Conservation (phyloP, 2,113 vertebrate species). For the Poeciliopsis occidentalis region DNA sequence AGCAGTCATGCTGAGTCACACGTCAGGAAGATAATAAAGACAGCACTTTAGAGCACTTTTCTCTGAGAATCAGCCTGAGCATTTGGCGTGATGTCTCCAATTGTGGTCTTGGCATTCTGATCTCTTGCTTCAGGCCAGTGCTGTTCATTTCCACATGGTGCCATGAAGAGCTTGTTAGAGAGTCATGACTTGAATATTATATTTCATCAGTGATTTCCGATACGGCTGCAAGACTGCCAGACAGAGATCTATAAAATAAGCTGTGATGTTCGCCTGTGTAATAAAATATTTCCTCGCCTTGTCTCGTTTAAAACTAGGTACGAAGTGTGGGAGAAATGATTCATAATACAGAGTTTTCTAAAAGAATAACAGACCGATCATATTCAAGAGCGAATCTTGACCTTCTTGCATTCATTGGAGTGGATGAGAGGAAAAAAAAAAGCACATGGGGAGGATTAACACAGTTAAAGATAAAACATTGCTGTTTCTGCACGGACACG, state of each 20-base stretch:
- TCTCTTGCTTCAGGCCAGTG: constrained; percentile 15
- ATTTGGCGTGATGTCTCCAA: constrained; percentile 9
- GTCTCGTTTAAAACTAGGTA: not conserved
- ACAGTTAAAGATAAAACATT: constrained; percentile 27
- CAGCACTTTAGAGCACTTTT: constrained; percentile 2
- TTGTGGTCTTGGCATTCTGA: constrained; percentile 22
- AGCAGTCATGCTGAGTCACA: constrained; percentile 14
- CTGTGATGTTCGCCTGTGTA: not conserved
- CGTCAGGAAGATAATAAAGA: constrained; percentile 8
- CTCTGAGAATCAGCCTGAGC: constrained; percentile 2
- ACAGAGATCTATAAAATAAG: not conserved
- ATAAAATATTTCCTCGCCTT: not conserved
- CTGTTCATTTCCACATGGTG: constrained; percentile 26
- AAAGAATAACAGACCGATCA: constrained; percentile 12
- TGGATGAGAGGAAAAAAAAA: not conserved
- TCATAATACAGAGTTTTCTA: not conserved
- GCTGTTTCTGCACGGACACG: constrained; percentile 31
- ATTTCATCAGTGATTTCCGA: constrained; percentile 12
- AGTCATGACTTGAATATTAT: constrained; percentile 29
- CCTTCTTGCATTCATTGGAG: constrained; percentile 19
- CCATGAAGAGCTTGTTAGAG: constrained; percentile 14
- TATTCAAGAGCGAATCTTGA: constrained; percentile 26
- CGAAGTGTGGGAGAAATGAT: not conserved
- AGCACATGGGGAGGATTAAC: not conserved
- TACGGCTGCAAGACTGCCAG: not conserved